Base-by-base conservation (phyloP, 37 sponge, comb jelly and placozoan genomes). In the Eunapius fragilis region DNA sequence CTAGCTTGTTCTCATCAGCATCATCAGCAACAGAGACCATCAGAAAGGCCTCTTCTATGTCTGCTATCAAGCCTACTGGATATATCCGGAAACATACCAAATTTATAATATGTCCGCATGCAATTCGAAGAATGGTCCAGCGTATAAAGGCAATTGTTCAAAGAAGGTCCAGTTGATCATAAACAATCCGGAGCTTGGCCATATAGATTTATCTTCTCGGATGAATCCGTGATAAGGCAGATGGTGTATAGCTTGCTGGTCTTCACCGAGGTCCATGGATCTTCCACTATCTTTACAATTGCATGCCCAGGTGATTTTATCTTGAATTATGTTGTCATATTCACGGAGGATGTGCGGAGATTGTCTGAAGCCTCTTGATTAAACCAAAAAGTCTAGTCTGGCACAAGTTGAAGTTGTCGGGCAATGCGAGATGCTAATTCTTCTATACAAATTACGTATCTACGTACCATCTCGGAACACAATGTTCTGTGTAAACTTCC, bases 21-120 rank as follows among this genome's bases (percentile, higher is more conserved):
- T 78, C 38, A 17, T 58, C 34, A 38, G 79, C 47, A 78, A 78
- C 79, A 37, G 79, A 35, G 30, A 78, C 28, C 79, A 78, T 78
- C 79, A 78, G 41, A 38, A 78, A 78, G 28, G 79, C 79, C 79
- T 78, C 24, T 38, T 38, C 79, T 78, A 78, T 78, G 41, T 41
- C 41, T 41, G 41, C 41, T 41, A 41, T 41, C 41, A 41, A 41
- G 41, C 41, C 41, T 41, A 41, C 41, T 41, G 41, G 41, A 41
- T 41, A 41, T 9, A 41, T 41, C 41, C 41, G 41, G 41, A 41
- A 41, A 41, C 41, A 41, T 41, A 41, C 41, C 41, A 41, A 41
- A 41, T n/a, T n/a, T n/a, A n/a, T n/a, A n/a, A n/a, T 3, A 41
- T 41, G 41, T 41, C 41, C 41, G 41, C n/a, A n/a, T n/a, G n/a